Evolutionary conservation across 2,888 invertebrate genomes (phyloP), one percentile per base, ranked within the genome.

Genomic region (Cinara cedri): DNA sequence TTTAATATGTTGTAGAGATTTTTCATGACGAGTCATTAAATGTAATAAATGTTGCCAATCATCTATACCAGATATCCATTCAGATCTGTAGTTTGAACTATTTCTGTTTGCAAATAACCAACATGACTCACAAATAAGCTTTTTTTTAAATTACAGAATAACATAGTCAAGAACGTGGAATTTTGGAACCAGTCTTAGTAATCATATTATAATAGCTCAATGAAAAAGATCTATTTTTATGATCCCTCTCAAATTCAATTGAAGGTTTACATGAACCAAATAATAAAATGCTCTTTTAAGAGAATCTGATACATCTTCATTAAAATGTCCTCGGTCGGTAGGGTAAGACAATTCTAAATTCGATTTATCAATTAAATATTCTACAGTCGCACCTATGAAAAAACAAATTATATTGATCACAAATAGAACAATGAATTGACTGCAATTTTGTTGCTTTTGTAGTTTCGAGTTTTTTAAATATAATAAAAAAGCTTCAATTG

Each of bases 191-290:
- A 10, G 49, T 68, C 49, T 24, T 46, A 51, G 24, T 49, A 49
- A 49, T 68, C 24, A 68, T 51, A 51, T 13, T 49, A n/a, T 68
- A 68, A 49, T 49, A 49, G 16, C 4, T n/a, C 14, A 49, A 19
- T 26, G 66, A 68, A 66, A 66, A 66, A 63, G 42, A 63, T 63
- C 42, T 34, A 14, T 66, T 66, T 16, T 14, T 49, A 44, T 44
- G 49, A n/a, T n/a, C n/a, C n/a, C n/a, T n/a, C n/a, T n/a, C n/a
- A 66, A 66, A 66, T 46, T 66, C 21, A 24, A 66, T 66, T 24
- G 21, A 19, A 49, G 49, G 66, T 66, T 66, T 66, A 3, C 66
- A 66, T 49, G 24, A 14, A 24, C 66, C 24, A 14, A 66, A 66
- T 66, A 49, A 26, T 24, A 66, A 63, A 63, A 66, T 66, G 24